phyloP scores from a whole-genome alignment of 2,888 invertebrate genomes.

The Rhyacophila evoluta region DNA sequence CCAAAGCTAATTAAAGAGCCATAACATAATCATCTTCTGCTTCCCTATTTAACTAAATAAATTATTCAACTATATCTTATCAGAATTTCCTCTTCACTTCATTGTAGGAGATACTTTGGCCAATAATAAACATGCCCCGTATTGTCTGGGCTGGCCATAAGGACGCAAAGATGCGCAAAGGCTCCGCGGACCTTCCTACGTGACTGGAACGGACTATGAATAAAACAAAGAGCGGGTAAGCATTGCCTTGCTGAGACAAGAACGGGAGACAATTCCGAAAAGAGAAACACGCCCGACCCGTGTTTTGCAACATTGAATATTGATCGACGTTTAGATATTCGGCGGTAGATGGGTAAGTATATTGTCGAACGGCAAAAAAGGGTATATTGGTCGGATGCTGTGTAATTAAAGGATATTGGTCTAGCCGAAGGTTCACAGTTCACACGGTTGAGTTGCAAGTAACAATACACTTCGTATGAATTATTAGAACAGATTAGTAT shows the following conservation, averaged over 20 bases:
- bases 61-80: no score
- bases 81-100: no score
- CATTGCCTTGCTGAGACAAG: constrained; percentile 16
- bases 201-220: constrained; percentile 25
- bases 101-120: not conserved
- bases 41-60: no score
- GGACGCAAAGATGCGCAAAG: constrained; percentile 4
- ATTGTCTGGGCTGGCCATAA: not conserved
- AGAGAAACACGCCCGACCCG: constrained; percentile 10
- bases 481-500: no score
- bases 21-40: no score
- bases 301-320: constrained; percentile 22
- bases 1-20: no score
- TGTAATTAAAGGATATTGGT: constrained; percentile 2
- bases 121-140: constrained; percentile 6
- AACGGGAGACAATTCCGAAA: not conserved
- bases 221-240: constrained; percentile 19
- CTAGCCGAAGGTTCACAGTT: not conserved
- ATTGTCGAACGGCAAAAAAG: constrained; percentile 2
- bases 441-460: not conserved
- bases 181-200: not conserved
- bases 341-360: not conserved
- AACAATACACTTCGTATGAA: not conserved
- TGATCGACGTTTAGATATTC: constrained; percentile 22
- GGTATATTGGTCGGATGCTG: constrained; percentile 1